Base-by-base conservation (phyloP, 2,797 vertebrate genomes). In the Bryconaethiops microstoma region DNA sequence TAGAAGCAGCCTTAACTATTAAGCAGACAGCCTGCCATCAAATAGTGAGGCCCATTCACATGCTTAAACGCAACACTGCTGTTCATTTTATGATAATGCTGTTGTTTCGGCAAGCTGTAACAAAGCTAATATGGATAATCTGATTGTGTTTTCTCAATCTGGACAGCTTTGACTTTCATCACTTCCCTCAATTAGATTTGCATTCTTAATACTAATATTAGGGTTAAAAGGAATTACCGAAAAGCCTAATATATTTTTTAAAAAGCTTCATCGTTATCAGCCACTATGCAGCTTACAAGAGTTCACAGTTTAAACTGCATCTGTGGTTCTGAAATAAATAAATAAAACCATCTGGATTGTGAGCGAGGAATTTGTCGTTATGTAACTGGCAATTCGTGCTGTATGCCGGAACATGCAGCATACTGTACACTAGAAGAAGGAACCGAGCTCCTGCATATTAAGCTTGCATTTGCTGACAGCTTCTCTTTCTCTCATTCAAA, bases 61-160 rank as follows among this genome's bases (percentile, higher is more conserved):
- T 55, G 25, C 23, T 17, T 4, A 1, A 72, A 23, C 45, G 6
- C 25, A 29, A 54, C 45, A 17, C 23, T 35, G 50, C 21, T 52
- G 50, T 55, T 55, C 52, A 52, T 7, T 70, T 50, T 70, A 67
- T 77, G 65, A 21, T 79, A 76, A 65, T 71, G 52, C 59, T n/a
- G 62, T 65, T 45, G 60, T 77, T 71, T 80, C n/a, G 42, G 59
- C 67, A 52, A 57, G 54, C 54, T 29, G 45, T 83, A 85, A 89
- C 87, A 90, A 90, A 88, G 57, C 84, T 90, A 89, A 93, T 92
- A 48, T 17, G 40, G 74, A 52, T 92, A 91, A 93, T 91, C 90
- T 65, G 7, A 88, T 90, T 64, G 87, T 92, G 83, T 90, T 88
- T 88, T 87, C 87, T 87, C 89, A 87, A 87, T 86, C 86, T 88